These are phyloP conservation scores for Gnatocerus cornutus DNA, from an alignment of 2,888 invertebrate species.

Conservation along the genomic window DNA sequence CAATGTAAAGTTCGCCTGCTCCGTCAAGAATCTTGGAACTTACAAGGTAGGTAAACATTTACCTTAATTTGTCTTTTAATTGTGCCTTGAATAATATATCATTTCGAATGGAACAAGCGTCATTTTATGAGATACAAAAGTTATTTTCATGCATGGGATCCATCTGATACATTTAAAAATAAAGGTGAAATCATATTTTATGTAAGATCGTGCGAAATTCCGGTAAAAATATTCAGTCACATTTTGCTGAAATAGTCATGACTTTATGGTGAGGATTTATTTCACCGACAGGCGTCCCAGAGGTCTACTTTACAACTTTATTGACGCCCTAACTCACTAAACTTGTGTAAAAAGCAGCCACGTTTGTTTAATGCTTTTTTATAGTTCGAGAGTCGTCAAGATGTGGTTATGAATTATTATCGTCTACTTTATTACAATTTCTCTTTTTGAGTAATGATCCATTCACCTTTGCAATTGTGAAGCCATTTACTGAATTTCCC, in stretches of 20 bases:
- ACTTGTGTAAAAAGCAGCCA: conserved; percentile 66
- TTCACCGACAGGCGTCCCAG: conserved; percentile 66
- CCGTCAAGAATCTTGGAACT: conserved; percentile 91
- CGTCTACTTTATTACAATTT: conserved; percentile 49
- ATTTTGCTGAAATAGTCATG: conserved; percentile 62
- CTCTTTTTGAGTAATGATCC: conserved; percentile 37
- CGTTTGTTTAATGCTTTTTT: conserved; percentile 67
- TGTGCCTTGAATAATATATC: conserved; percentile 46
- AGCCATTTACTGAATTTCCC: conserved; percentile 24
- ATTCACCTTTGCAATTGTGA: conserved; percentile 34
- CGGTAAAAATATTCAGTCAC: conserved; percentile 52
- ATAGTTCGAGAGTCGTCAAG: conserved; percentile 61
- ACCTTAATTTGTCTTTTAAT: conserved; percentile 49
- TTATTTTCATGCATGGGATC: conserved; percentile 7
- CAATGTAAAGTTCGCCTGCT: conserved; percentile 90
- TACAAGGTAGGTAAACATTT: conserved; percentile 82
- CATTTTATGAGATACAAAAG: conserved; percentile 2
- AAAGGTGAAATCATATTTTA: conserved; percentile 32
- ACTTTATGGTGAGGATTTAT: conserved; percentile 66
- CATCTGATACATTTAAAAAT: conserved; percentile 20
- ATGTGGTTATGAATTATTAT: conserved; percentile 58
- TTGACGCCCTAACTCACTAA: conserved; percentile 67
- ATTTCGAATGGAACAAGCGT: conserved; percentile 4
- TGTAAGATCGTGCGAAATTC: conserved; percentile 40
- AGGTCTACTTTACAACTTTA: conserved; percentile 69